A percentile compares a stretch with the other conserved stretches of the same genome.
Evolutionary conservation across 2,113 vertebrate genomes (phyloP).

Genomic region (Thoracochromis brauschi): DNA sequence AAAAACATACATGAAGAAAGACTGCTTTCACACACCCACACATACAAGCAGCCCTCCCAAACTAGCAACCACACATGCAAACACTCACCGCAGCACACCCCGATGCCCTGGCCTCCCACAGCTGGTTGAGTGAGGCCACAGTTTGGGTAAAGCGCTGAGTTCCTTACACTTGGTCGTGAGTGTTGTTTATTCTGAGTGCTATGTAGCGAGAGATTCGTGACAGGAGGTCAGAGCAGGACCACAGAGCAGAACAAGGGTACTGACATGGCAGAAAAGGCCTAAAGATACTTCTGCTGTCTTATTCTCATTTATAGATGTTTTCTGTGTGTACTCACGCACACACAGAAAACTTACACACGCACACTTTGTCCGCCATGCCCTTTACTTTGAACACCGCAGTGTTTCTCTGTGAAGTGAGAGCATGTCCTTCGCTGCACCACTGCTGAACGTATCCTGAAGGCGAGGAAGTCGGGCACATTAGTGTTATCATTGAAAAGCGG

Average conservation of each 20-base stretch:
- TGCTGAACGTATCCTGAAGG: background rate
- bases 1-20: conserved; percentile 5
- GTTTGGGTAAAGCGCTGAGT: conserved; percentile 42
- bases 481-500: background rate
- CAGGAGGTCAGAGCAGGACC: conserved; percentile 39
- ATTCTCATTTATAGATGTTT: background rate
- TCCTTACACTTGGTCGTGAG: conserved; percentile 57
- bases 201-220: conserved; percentile 38
- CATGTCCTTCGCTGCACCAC: conserved; percentile 8
- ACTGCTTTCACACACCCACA: conserved; percentile 40
- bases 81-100: conserved; percentile 39
- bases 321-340: background rate
- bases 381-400: background rate
- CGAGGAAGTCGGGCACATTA: background rate
- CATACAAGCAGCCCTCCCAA: conserved; percentile 6
- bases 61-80: conserved; percentile 46
- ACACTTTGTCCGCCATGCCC: background rate
- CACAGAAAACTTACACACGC: background rate
- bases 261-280: background rate
- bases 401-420: background rate
- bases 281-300: background rate
- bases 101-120: conserved; percentile 42
- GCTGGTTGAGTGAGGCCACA: conserved; percentile 45
- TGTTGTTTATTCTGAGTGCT: conserved; percentile 56
- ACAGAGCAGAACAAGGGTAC: background rate